Conservation (phyloP, 2,888 invertebrate genomes). For the Agapostemon virescens region DNA sequence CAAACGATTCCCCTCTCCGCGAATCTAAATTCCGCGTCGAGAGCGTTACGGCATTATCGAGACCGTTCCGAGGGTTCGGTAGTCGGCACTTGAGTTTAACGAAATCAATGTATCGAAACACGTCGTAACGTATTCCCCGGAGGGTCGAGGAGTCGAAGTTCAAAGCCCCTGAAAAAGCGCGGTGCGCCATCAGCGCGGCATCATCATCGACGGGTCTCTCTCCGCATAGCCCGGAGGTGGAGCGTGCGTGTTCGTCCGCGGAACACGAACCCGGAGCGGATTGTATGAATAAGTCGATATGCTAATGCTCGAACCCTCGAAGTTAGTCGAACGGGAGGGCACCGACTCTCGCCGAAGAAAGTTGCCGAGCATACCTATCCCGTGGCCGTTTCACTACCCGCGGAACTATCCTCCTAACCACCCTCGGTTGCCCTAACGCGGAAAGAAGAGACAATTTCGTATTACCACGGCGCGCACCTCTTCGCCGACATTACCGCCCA, state of each 20-base stretch:
- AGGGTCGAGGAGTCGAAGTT: conserved; percentile 50
- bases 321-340: conserved; percentile 71
- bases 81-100: conserved; percentile 53
- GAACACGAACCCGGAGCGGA: conserved; percentile 52
- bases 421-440: conserved; percentile 40
- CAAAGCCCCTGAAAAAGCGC: conserved; percentile 52
- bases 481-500: conserved; percentile 61
- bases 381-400: conserved; percentile 51
- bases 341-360: conserved; percentile 65
- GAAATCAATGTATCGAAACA: conserved; percentile 61
- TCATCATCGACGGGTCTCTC: conserved; percentile 42
- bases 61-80: conserved; percentile 20
- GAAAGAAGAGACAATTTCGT: conserved; percentile 66
- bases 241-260: conserved; percentile 52
- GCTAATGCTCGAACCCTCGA: conserved; percentile 76
- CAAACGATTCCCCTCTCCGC: background rate
- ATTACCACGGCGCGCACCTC: conserved; percentile 7
- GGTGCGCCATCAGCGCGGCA: conserved; percentile 34
- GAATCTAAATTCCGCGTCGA: conserved; percentile 37
- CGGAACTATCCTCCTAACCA: conserved; percentile 59
- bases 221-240: conserved; percentile 38
- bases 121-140: conserved; percentile 53
- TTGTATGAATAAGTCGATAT: conserved; percentile 79
- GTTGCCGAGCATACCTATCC: conserved; percentile 64
- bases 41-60: conserved; percentile 41